These are phyloP conservation scores for Phasia obesa DNA, from an alignment of 2,888 invertebrate genomes.

Conservation along the genomic window DNA sequence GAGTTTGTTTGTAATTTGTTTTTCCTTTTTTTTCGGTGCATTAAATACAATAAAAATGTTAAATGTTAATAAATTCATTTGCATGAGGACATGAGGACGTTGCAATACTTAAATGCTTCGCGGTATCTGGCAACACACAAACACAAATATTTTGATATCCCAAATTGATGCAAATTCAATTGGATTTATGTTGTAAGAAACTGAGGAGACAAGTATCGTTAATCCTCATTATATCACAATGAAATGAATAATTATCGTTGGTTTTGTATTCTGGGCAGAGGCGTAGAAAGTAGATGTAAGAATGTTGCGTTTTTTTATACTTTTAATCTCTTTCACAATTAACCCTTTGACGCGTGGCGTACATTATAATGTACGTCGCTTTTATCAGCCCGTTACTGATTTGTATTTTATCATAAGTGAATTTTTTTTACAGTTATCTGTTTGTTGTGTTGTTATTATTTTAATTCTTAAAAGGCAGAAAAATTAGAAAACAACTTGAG, in stretches of 20 bases:
- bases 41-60: slow-evolving; percentile 37
- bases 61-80: slow-evolving; percentile 58
- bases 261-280: not conserved
- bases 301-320: not conserved
- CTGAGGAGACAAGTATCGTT: slow-evolving; percentile 22
- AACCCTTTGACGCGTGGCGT: too few species aligned
- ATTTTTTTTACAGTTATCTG: too few species aligned
- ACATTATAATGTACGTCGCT: too few species aligned
- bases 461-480: too few species aligned
- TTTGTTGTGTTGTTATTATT: too few species aligned
- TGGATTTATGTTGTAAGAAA: slow-evolving; percentile 51
- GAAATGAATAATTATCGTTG: slow-evolving; percentile 3
- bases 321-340: not conserved
- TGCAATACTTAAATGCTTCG: slow-evolving; percentile 18
- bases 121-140: slow-evolving; percentile 24
- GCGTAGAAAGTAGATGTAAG: not conserved
- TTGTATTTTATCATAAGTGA: too few species aligned
- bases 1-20: slow-evolving; percentile 2
- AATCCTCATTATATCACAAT: slow-evolving; percentile 46
- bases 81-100: slow-evolving; percentile 61
- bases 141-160: slow-evolving; percentile 29
- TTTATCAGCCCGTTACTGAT: too few species aligned
- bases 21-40: slow-evolving; percentile 8
- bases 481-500: too few species aligned
- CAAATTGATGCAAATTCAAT: slow-evolving; percentile 40